These are phyloP conservation scores for Porites australiensis DNA, from an alignment of 64 coral and sea anemone species.

Conservation along the genomic window DNA sequence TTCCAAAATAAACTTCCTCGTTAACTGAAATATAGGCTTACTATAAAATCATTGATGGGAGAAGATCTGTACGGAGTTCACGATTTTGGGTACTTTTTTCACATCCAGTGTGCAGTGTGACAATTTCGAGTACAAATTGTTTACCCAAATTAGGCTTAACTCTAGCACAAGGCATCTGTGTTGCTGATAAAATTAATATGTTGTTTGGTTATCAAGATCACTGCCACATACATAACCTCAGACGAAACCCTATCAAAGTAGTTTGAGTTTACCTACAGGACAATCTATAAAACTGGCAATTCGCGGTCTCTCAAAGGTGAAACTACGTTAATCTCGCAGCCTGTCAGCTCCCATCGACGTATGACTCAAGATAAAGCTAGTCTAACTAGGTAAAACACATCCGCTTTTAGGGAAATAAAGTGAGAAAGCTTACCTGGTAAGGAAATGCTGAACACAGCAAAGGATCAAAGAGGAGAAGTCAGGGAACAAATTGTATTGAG, in stretches of 20 bases:
- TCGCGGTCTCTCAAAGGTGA: too few species aligned
- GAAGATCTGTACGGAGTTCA: background rate
- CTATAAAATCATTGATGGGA: too few species aligned
- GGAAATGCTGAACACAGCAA: too few species aligned
- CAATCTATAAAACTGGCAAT: too few species aligned
- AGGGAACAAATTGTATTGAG: too few species aligned
- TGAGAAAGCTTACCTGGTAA: too few species aligned
- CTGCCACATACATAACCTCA: background rate
- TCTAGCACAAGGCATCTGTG: background rate
- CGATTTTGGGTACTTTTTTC: background rate
- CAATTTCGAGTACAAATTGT: background rate
- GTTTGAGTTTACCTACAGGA: background rate
- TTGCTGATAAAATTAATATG: conserved; percentile 23
- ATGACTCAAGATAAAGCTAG: too few species aligned
- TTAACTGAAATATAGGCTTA: too few species aligned
- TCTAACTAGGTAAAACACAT: too few species aligned
- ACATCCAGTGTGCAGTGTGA: background rate
- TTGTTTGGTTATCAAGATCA: conserved; percentile 16
- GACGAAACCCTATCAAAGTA: background rate
- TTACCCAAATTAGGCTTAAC: background rate
- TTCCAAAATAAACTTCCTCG: too few species aligned
- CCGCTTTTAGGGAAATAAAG: too few species aligned
- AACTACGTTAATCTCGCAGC: background rate
- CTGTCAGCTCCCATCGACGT: background rate
- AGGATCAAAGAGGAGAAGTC: too few species aligned